Evolutionary conservation across 37 sponge, comb jelly and placozoan genomes (phyloP).

Genomic region (Mnemiopsis leidyi): DNA sequence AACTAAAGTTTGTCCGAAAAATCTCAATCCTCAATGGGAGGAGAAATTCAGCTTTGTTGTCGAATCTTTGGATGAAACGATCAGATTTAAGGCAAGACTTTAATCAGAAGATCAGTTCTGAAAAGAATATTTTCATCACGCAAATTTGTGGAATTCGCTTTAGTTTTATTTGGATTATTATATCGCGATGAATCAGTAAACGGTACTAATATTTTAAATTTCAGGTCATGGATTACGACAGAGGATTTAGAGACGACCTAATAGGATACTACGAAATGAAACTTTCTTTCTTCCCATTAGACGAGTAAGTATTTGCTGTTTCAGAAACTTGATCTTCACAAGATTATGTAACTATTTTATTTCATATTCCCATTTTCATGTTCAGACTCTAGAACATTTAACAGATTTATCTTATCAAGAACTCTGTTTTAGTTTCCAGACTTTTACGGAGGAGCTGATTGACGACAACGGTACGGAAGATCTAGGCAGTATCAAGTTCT

Average conservation of each 20-base stretch:
- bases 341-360: too few relatives aligned
- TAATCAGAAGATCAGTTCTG: too few relatives aligned
- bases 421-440: neutral
- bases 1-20: constrained; percentile 64
- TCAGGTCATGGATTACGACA: constrained; percentile 63
- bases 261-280: constrained; percentile 45
- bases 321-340: too few relatives aligned
- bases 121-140: too few relatives aligned
- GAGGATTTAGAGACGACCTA: constrained; percentile 53
- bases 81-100: constrained; percentile 53
- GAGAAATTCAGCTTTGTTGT: constrained; percentile 75
- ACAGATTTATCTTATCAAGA: too few relatives aligned
- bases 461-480: constrained; percentile 29
- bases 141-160: too few relatives aligned
- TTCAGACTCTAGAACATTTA: too few relatives aligned
- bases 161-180: too few relatives aligned
- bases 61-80: constrained; percentile 34
- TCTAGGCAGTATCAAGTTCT: constrained; percentile 44
- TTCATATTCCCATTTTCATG: too few relatives aligned
- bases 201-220: too few relatives aligned
- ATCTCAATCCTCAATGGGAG: constrained; percentile 88
- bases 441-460: constrained; percentile 10
- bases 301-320: constrained; percentile 42
- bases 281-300: neutral
- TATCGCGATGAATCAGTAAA: too few relatives aligned